These are phyloP conservation scores for Crocodylus rhombifer DNA, from an alignment of 2,797 vertebrate genomes.

Conservation along the genomic window DNA sequence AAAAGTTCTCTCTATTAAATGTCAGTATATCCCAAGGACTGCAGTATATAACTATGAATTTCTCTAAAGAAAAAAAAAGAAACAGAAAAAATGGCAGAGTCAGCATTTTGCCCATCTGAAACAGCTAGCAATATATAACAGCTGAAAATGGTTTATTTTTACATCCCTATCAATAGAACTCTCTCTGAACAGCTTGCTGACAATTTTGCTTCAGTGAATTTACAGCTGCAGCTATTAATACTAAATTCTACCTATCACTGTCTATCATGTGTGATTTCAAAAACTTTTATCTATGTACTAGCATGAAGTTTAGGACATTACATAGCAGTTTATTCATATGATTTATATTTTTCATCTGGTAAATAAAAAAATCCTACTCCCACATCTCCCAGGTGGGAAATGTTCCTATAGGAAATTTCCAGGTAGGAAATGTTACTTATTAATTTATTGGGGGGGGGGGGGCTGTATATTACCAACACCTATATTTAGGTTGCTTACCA, in stretches of 20 bases:
- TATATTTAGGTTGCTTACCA: conserved; percentile 12
- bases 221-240: conserved; percentile 67
- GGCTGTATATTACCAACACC: not conserved
- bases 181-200: conserved; percentile 61
- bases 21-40: conserved; percentile 26
- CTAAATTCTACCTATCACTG: conserved; percentile 48
- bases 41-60: conserved; percentile 46
- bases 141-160: conserved; percentile 69
- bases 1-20: conserved; percentile 36
- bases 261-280: not conserved
- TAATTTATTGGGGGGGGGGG: conserved; percentile 26
- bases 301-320: conserved; percentile 22
- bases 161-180: conserved; percentile 57
- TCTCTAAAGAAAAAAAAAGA: conserved; percentile 5
- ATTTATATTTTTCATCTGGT: not conserved
- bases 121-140: conserved; percentile 49
- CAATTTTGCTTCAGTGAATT: conserved; percentile 32
- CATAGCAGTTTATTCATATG: not conserved
- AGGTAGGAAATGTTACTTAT: not conserved
- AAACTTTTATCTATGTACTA: not conserved
- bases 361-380: not conserved
- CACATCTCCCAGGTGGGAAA: not conserved
- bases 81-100: conserved; percentile 28
- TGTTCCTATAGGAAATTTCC: not conserved
- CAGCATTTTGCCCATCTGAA: conserved; percentile 59